These are phyloP conservation scores for Lochmaea crataegi DNA, from an alignment of 2,888 invertebrate genomes.

Conservation along the genomic window DNA sequence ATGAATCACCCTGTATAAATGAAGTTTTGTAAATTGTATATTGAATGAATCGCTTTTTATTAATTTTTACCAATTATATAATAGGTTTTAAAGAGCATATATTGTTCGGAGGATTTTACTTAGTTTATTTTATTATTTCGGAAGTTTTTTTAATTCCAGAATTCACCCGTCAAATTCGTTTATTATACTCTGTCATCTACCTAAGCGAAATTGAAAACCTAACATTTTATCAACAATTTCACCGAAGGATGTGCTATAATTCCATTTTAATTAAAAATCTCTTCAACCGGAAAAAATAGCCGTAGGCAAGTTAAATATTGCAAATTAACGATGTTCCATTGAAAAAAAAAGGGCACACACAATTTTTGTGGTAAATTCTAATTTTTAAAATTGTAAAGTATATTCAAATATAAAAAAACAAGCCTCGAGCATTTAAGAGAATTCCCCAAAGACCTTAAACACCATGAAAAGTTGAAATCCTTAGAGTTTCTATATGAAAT, in stretches of 20 bases:
- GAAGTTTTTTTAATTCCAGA: background rate
- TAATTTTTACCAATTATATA: too few relatives aligned
- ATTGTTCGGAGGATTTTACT: too few relatives aligned
- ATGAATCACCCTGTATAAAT: too few relatives aligned
- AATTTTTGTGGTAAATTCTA: background rate
- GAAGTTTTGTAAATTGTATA: too few relatives aligned
- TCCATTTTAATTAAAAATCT: background rate
- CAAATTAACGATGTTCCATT: background rate
- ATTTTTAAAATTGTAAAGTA: slow-evolving; percentile 5
- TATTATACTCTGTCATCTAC: background rate
- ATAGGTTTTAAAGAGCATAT: too few relatives aligned
- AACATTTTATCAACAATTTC: background rate
- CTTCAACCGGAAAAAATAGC: background rate
- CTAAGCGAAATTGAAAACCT: background rate
- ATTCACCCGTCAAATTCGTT: background rate
- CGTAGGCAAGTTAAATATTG: background rate
- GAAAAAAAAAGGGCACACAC: background rate
- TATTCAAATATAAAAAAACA: slow-evolving; percentile 22
- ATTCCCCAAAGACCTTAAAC: slow-evolving; percentile 19
- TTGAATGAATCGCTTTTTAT: too few relatives aligned
- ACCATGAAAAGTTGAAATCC: slow-evolving; percentile 26
- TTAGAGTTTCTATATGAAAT: slow-evolving; percentile 23
- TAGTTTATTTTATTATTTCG: too few relatives aligned
- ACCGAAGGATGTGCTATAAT: background rate
- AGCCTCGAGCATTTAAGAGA: slow-evolving; percentile 14